Percentiles rank a stretch among this genome's conserved stretches.
Conservation (phyloP, 2,797 vertebrate species). For the Melanotaenia parkinsoni region DNA sequence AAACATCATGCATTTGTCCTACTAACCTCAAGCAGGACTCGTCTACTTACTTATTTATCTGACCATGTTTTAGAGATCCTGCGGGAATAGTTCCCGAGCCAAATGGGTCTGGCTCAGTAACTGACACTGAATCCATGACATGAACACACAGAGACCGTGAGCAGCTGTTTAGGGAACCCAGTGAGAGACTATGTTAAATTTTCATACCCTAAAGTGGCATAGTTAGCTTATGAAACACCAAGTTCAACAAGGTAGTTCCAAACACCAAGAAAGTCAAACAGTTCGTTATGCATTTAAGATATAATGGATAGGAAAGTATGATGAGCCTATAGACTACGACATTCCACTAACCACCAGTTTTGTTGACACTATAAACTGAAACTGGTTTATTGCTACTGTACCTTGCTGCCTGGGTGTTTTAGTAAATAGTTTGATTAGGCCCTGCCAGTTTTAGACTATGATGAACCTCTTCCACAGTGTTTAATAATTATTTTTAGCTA, state of each 20-base stretch:
- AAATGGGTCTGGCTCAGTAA: conserved; percentile 60
- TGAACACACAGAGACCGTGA: conserved; percentile 31
- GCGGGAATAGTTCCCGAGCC: conserved; percentile 62
- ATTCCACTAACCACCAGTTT: not conserved
- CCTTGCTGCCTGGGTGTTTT: conserved; percentile 17
- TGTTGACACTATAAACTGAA: not conserved
- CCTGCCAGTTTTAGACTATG: not conserved
- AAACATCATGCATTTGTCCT: conserved; percentile 45
- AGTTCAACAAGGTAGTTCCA: conserved; percentile 27
- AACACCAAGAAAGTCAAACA: conserved; percentile 11
- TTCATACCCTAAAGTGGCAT: conserved; percentile 62
- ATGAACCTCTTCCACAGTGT: not conserved
- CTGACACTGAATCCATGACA: conserved; percentile 64
- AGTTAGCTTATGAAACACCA: conserved; percentile 43
- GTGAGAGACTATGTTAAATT: conserved; percentile 61
- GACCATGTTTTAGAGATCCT: conserved; percentile 56
- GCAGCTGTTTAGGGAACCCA: conserved; percentile 75
- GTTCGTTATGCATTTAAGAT: conserved; percentile 4
- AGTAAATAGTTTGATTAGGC: conserved; percentile 6
- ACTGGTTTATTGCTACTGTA: conserved; percentile 3
- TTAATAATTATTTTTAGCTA: not conserved
- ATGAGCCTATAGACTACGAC: conserved; percentile 9
- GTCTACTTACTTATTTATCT: conserved; percentile 75
- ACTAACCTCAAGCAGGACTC: conserved; percentile 68
- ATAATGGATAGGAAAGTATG: conserved; percentile 1